phyloP scores from a whole-genome alignment of 1,140 invertebrate species.

The Trissolcus basalis region DNA sequence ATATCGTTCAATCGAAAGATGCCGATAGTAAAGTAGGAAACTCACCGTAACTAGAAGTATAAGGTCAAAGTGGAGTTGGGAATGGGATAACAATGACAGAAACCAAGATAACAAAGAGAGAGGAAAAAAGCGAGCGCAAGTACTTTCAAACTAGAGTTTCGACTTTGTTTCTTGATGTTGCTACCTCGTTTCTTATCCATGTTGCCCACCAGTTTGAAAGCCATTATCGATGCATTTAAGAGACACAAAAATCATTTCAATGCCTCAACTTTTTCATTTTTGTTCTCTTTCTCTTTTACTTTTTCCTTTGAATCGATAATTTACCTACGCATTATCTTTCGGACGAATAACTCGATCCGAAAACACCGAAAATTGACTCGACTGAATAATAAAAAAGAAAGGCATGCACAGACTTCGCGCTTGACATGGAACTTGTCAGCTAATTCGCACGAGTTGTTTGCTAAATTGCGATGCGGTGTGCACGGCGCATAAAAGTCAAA shows the following conservation, averaged over 20 bases:
- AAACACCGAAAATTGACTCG: no score
- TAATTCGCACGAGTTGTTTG: no score
- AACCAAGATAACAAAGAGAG: conserved; percentile 20
- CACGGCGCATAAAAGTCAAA: no score
- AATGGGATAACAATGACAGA: conserved; percentile 1
- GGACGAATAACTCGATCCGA: no score
- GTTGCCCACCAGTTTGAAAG: conserved; percentile 16
- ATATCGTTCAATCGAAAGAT: conserved; percentile 31
- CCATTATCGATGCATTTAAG: conserved; percentile 25
- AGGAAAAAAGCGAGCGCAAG: conserved; percentile 9
- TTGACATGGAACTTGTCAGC: no score
- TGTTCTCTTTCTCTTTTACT: no score
- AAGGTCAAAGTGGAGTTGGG: no score
- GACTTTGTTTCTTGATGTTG: conserved; percentile 23
- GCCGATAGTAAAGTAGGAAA: conserved; percentile 4
- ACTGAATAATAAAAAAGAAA: no score
- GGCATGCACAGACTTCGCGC: no score
- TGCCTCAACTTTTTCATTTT: background rate
- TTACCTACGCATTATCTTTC: no score
- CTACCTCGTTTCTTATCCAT: conserved; percentile 4
- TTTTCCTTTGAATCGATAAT: no score
- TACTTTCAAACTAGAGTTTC: conserved; percentile 26
- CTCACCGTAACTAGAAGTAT: background rate
- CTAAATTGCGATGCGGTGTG: no score
- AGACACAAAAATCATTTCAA: conserved; percentile 19